These are phyloP conservation scores for Stenichneumon culpator DNA, from an alignment of 2,888 invertebrate genomes.

Conservation along the genomic window DNA sequence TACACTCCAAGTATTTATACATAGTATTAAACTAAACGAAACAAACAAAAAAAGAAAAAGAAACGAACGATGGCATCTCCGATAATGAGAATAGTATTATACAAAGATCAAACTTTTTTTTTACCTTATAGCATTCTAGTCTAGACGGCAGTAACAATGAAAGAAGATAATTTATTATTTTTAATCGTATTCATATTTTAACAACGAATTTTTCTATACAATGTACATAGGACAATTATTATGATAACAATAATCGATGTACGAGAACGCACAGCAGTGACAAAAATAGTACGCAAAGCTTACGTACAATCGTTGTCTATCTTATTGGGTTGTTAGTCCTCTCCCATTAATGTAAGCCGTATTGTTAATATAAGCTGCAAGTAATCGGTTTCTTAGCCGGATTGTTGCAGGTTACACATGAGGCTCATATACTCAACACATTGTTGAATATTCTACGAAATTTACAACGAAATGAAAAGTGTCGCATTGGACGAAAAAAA, in stretches of 20 bases:
- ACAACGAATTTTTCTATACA: conserved; percentile 64
- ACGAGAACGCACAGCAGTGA: conserved; percentile 50
- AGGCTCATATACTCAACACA: no score
- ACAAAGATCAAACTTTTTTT: conserved; percentile 35
- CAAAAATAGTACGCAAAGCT: conserved; percentile 39
- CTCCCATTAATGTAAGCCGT: no score
- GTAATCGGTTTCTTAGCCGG: no score
- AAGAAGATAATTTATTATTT: conserved; percentile 61
- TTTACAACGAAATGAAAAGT: no score
- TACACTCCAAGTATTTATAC: conserved; percentile 53
- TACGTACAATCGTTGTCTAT: conserved; percentile 15
- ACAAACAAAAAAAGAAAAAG: not conserved
- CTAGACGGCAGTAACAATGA: conserved; percentile 56
- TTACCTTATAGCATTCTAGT: conserved; percentile 65
- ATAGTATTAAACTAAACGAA: conserved; percentile 40
- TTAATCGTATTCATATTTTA: conserved; percentile 50
- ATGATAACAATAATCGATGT: conserved; percentile 23
- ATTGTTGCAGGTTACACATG: no score
- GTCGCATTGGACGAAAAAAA: no score
- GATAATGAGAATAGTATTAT: conserved; percentile 62
- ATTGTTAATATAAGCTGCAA: no score
- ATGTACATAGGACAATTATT: conserved; percentile 57
- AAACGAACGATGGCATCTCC: conserved; percentile 42
- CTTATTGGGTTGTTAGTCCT: not conserved
- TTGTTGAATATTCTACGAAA: no score